Evolutionary conservation across 2,888 invertebrate genomes (phyloP).

Genomic region (Pherbina coryleti): DNA sequence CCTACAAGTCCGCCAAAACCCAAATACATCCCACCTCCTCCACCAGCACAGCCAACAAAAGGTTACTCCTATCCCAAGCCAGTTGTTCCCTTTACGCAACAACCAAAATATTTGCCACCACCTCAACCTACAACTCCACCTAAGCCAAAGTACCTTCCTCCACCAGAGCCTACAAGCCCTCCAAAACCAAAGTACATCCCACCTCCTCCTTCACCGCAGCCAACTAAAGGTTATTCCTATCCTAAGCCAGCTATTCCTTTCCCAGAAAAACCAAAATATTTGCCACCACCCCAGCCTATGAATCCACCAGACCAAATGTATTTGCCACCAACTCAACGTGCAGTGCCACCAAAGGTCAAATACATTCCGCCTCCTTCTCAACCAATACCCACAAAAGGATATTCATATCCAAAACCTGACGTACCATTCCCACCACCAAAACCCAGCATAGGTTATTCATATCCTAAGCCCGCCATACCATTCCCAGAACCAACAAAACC

Average conservation of each 20-base stretch:
- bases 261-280: conserved; percentile 39
- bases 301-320: conserved; percentile 46
- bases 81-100: conserved; percentile 50
- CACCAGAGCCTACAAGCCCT: conserved; percentile 22
- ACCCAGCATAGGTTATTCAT: conserved; percentile 43
- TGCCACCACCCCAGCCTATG: conserved; percentile 52
- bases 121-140: not conserved
- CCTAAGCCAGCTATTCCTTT: conserved; percentile 49
- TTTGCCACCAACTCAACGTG: conserved; percentile 47
- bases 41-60: conserved; percentile 42
- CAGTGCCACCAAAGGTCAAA: conserved; percentile 25
- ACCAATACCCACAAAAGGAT: conserved; percentile 43
- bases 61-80: conserved; percentile 54
- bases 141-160: conserved; percentile 12
- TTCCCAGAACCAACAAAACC: conserved; percentile 20
- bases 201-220: conserved; percentile 36
- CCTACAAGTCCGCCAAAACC: conserved; percentile 38
- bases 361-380: conserved; percentile 51
- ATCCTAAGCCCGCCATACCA: conserved; percentile 32
- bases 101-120: conserved; percentile 14
- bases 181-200: conserved; percentile 28
- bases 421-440: conserved; percentile 52
- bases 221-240: conserved; percentile 51
- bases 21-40: not conserved
- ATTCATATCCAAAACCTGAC: conserved; percentile 53